A percentile compares a stretch with the other conserved stretches of the same genome.
phyloP scores from a whole-genome alignment of 2,113 vertebrate species.

The Channa argus region DNA sequence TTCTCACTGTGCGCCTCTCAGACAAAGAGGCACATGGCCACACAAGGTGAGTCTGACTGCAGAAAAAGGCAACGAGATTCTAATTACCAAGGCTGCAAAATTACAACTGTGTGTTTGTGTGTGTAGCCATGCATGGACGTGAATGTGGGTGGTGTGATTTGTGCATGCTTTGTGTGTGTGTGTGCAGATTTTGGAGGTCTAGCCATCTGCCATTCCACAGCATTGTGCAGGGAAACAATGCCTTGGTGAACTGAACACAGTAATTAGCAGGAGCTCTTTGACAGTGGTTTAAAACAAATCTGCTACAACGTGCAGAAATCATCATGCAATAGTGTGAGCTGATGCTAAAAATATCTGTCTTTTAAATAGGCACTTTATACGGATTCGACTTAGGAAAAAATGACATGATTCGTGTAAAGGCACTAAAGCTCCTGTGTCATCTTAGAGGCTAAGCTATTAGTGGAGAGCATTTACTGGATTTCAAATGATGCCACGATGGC shows the following conservation, averaged over 20 bases:
- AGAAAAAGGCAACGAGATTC: slow-evolving; percentile 26
- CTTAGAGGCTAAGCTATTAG: slow-evolving; percentile 38
- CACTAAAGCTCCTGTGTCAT: slow-evolving; percentile 12
- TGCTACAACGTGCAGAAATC: slow-evolving; percentile 3
- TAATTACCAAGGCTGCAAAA: slow-evolving; percentile 52
- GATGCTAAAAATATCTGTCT: not conserved
- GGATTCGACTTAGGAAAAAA: too few species aligned
- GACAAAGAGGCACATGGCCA: slow-evolving; percentile 34
- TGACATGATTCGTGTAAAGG: too few species aligned
- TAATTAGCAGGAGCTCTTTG: slow-evolving; percentile 19
- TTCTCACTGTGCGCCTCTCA: slow-evolving; percentile 15
- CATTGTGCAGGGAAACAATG: slow-evolving; percentile 26
- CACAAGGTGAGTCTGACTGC: slow-evolving; percentile 37
- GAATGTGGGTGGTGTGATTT: not conserved
- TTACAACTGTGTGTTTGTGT: not conserved
- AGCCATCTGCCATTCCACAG: slow-evolving; percentile 50
- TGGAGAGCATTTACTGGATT: slow-evolving; percentile 51
- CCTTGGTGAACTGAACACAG: slow-evolving; percentile 26
- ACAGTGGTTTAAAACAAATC: not conserved
- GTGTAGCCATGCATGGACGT: not conserved
- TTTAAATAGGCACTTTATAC: not conserved
- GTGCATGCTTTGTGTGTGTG: not conserved
- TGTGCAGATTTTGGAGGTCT: not conserved
- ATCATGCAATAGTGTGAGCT: not conserved
- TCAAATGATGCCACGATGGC: slow-evolving; percentile 55